Conservation (phyloP, 2,888 invertebrate species). For the Cephus runcator region DNA sequence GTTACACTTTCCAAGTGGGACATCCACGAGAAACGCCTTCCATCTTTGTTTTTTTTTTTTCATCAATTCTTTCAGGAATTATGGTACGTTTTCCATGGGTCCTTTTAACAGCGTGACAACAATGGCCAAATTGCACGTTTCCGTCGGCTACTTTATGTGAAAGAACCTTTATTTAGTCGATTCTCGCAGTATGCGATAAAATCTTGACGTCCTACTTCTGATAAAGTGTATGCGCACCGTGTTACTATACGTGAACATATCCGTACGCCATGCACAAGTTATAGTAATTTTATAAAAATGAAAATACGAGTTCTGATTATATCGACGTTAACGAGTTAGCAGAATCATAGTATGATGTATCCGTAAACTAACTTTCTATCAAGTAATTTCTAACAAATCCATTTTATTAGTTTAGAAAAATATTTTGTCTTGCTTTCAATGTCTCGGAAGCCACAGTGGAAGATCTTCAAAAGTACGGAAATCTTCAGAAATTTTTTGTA, state of each 20-base stretch:
- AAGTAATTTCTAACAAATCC: not conserved
- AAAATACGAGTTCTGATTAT: not conserved
- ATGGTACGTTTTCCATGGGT: not conserved
- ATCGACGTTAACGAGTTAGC: not conserved
- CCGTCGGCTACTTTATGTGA: not conserved
- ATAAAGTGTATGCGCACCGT: not conserved
- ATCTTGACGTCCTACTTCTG: conserved; percentile 1
- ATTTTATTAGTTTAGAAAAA: not conserved
- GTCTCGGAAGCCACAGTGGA: not conserved
- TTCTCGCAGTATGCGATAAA: not conserved
- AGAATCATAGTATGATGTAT: not conserved
- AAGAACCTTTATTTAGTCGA: not conserved
- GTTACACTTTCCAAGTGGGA: not conserved
- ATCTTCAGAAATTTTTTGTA: not conserved
- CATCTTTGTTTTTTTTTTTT: not conserved
- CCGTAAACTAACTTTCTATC: not conserved
- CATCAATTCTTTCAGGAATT: not conserved
- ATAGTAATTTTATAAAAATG: not conserved
- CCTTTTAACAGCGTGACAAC: not conserved
- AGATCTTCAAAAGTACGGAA: not conserved
- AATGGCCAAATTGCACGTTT: not conserved
- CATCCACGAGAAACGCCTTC: not conserved
- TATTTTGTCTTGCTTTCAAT: not conserved
- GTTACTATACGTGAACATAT: not conserved
- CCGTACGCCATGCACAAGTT: not conserved